Evolutionary conservation across 2,888 invertebrate species (phyloP).

Genomic region (Oxycera nigricornis): DNA sequence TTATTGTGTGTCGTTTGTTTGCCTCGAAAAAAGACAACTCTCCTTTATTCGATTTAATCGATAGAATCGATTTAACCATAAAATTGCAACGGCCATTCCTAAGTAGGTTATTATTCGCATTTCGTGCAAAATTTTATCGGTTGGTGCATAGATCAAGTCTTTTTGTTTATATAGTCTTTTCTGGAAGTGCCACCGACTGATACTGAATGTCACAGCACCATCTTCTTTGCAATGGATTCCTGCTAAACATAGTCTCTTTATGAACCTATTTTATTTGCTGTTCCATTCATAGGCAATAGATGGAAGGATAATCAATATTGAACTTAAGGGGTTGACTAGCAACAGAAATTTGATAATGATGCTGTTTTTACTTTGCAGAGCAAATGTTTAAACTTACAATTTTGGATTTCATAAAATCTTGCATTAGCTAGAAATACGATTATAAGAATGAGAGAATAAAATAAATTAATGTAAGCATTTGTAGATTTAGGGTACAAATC

Average conservation of each 20-base stretch:
- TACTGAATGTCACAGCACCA: background rate
- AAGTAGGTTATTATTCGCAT: background rate
- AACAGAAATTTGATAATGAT: background rate
- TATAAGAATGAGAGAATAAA: too few species aligned
- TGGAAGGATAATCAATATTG: background rate
- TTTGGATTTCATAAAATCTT: too few species aligned
- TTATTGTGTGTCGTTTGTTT: too few species aligned
- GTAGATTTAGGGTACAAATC: too few species aligned
- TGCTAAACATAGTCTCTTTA: background rate
- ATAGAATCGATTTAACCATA: too few species aligned
- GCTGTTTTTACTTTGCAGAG: background rate
- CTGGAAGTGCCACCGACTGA: background rate
- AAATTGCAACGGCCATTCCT: too few species aligned
- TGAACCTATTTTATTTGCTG: background rate
- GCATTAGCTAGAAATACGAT: too few species aligned
- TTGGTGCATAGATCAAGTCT: background rate
- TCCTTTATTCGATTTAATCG: too few species aligned
- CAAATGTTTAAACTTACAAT: too few species aligned
- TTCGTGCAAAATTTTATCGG: background rate
- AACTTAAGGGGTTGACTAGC: background rate
- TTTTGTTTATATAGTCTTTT: background rate
- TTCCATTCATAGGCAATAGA: background rate
- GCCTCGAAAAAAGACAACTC: too few species aligned
- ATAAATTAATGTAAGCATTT: too few species aligned
- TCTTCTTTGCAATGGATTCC: background rate